phyloP scores from a whole-genome alignment of 2,888 invertebrate genomes.

The Drosophila subquinaria region DNA sequence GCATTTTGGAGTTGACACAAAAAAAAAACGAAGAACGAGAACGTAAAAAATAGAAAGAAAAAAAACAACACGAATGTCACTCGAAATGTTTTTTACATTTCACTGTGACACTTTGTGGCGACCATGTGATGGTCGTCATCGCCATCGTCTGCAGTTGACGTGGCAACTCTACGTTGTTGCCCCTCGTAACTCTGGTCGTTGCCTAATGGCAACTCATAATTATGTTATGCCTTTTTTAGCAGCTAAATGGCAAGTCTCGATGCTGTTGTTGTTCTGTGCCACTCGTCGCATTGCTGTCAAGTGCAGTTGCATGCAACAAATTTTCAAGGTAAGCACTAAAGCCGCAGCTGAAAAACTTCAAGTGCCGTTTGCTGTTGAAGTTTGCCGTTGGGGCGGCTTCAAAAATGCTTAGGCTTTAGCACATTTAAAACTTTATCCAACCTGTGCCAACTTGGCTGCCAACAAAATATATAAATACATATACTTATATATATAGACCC shows the following conservation, averaged over 20 bases:
- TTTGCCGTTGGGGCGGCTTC: conserved; percentile 42
- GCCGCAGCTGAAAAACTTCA: conserved; percentile 50
- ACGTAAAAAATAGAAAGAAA: conserved; percentile 39
- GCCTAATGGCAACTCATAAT: conserved; percentile 70
- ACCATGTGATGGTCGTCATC: conserved; percentile 50
- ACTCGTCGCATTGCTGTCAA: conserved; percentile 32
- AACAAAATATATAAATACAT: conserved; percentile 5
- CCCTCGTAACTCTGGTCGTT: conserved; percentile 1
- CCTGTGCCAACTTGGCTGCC: conserved; percentile 19
- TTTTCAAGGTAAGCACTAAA: conserved; percentile 53
- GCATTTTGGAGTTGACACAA: conserved; percentile 68
- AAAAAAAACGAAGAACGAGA: conserved; percentile 30
- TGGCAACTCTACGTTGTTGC: background rate
- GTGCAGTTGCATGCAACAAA: conserved; percentile 55
- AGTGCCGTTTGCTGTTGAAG: conserved; percentile 27
- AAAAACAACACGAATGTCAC: conserved; percentile 56
- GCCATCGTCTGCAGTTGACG: conserved; percentile 11
- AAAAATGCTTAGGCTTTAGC: conserved; percentile 52
- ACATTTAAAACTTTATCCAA: conserved; percentile 54
- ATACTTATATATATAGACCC: conserved; percentile 1
- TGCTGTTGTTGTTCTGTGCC: conserved; percentile 29
- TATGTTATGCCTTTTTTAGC: conserved; percentile 72
- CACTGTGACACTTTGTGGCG: conserved; percentile 68
- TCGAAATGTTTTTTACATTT: conserved; percentile 67
- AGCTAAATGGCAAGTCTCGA: conserved; percentile 59